Evolutionary conservation across 2,888 invertebrate genomes (phyloP).

Genomic region (Lumbricus terrestris): DNA sequence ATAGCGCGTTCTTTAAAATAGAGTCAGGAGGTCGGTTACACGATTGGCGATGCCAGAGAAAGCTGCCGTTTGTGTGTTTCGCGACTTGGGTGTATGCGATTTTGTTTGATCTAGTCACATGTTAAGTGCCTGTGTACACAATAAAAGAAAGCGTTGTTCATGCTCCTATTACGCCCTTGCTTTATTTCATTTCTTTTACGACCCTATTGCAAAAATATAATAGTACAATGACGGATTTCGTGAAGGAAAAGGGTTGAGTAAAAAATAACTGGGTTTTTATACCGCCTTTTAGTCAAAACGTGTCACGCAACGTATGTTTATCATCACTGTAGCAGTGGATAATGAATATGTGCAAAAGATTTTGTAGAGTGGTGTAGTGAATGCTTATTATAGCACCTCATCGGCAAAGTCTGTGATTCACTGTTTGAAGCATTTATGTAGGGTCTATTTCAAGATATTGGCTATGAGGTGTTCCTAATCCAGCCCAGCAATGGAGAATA

Average conservation of each 20-base stretch:
- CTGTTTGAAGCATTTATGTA: background rate
- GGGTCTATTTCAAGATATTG: background rate
- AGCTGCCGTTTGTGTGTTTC: background rate
- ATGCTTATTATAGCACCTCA: background rate
- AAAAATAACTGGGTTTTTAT: background rate
- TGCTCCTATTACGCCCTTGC: background rate
- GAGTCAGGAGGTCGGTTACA: background rate
- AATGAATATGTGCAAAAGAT: background rate
- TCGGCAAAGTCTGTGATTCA: background rate
- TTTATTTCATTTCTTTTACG: background rate
- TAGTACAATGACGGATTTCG: background rate
- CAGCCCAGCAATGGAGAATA: background rate
- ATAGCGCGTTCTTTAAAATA: background rate
- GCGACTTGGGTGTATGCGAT: background rate
- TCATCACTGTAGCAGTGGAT: background rate
- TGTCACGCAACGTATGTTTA: background rate
- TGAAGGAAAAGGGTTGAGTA: background rate
- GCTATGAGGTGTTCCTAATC: background rate
- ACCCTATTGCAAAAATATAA: background rate
- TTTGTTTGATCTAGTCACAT: background rate
- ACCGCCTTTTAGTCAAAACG: background rate
- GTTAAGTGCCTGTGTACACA: background rate
- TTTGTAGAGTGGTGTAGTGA: background rate
- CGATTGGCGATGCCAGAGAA: background rate
- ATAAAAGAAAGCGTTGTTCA: background rate